These are phyloP conservation scores for Bombus ignitus DNA, from an alignment of 1,140 invertebrate species.

Conservation along the genomic window DNA sequence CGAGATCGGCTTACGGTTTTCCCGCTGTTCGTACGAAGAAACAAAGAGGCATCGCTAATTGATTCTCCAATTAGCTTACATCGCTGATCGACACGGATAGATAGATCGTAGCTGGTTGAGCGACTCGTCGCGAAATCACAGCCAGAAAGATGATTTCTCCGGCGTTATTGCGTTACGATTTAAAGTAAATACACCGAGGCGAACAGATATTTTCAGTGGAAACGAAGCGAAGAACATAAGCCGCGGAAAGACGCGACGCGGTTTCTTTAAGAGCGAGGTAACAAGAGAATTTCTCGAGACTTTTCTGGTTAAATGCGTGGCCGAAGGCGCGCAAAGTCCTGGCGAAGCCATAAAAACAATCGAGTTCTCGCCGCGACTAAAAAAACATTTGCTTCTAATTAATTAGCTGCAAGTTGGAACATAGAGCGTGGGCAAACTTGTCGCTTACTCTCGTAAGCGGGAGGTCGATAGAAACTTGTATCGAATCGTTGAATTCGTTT, in stretches of 20 bases:
- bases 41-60: conserved; percentile 21
- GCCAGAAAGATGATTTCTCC: not conserved
- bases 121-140: too few relatives aligned
- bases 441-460: not conserved
- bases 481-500: not conserved
- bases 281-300: conserved; percentile 39
- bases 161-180: not conserved
- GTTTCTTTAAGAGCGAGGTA: conserved; percentile 6
- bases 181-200: not conserved
- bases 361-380: not conserved
- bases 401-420: not conserved
- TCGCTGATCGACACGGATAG: too few relatives aligned
- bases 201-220: not conserved
- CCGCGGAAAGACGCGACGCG: not conserved
- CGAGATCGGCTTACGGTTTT: not conserved
- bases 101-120: not conserved
- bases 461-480: not conserved
- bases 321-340: not conserved
- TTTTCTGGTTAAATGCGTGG: conserved; percentile 33
- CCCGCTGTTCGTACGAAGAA: not conserved
- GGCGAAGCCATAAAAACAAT: conserved; percentile 18
- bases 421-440: not conserved
- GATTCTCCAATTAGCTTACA: not conserved
- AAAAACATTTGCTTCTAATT: conserved; percentile 14
- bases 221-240: not conserved